phyloP scores from a whole-genome alignment of 2,113 vertebrate genomes.

The Ictidomys tridecemlineatus region DNA sequence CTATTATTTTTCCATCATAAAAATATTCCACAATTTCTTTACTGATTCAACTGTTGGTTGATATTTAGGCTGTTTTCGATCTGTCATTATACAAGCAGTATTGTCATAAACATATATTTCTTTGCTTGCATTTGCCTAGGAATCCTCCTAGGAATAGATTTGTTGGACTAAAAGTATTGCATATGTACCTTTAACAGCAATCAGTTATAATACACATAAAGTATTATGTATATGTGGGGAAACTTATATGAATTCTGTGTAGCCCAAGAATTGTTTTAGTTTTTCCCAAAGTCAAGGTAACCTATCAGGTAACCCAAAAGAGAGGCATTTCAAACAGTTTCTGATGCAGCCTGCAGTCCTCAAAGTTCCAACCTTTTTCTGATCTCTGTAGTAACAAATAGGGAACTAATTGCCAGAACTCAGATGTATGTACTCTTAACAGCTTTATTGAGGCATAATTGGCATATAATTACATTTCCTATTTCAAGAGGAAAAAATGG shows the following conservation, averaged over 20 bases:
- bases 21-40: background rate
- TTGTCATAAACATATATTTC: background rate
- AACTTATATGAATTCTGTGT: background rate
- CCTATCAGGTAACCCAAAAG: background rate
- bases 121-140: background rate
- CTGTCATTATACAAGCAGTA: background rate
- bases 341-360: background rate
- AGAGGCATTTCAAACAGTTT: background rate
- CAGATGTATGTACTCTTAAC: background rate
- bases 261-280: background rate
- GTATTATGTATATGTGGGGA: background rate
- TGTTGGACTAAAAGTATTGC: background rate
- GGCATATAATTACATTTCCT: background rate
- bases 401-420: background rate
- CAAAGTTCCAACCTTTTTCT: background rate
- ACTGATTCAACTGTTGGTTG: background rate
- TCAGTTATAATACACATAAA: background rate
- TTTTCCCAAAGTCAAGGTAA: background rate
- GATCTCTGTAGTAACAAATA: background rate
- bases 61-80: slow-evolving; percentile 35
- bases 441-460: background rate
- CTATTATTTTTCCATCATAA: slow-evolving; percentile 44
- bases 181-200: background rate
- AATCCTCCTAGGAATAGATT: slow-evolving; percentile 9
- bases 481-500: background rate